Base-by-base conservation (phyloP, 2,113 vertebrate genomes). In the Dissostichus mawsoni region DNA sequence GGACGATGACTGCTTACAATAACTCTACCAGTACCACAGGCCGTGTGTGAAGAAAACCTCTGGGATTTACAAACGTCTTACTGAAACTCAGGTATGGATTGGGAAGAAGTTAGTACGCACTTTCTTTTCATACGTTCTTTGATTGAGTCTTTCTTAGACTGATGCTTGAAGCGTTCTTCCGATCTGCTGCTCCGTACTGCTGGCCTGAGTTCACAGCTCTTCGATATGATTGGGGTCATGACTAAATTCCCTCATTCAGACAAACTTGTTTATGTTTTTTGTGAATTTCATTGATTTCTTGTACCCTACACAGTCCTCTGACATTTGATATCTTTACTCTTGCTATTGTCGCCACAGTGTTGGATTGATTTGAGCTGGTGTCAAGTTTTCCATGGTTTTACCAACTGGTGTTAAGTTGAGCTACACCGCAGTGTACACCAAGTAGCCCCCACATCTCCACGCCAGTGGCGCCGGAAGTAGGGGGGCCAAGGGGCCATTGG, bases 161-260 rank as follows among this genome's bases (percentile, higher is more conserved):
- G 18, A 33, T 11, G 45, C 58, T 65, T 69, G 67, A 76, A 72
- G 61, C 33, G 57, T 29, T 72, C 17, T 36, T 70, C 45, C 51
- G 80, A 66, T 29, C 17, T 11, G 58, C 13, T 59, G 12, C 11
- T 20, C 23, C 8, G 36, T 41, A 41, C 36, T 41, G 36, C 55
- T 45, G 20, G 11, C 13, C 33, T 8, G 23, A 68, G 55, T 45
- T 76, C 33, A 45, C 12, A 41, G 17, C 48, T 51, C 29, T 71
- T 11, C 0, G 11, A 23, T 68, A 20, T 47, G 65, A 74, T 17
- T 13, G 44, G 48, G 56, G 70, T 81, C 72, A 53, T 55, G 52
- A 59, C 77, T 64, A 59, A 76, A 52, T 79, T 18, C 1, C 36
- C 2, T 76, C 17, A 50, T 58, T 69, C 23, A 51, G 29, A 66